Conservation (phyloP, 2,113 vertebrate species). For the Oncorhynchus gorbuscha region DNA sequence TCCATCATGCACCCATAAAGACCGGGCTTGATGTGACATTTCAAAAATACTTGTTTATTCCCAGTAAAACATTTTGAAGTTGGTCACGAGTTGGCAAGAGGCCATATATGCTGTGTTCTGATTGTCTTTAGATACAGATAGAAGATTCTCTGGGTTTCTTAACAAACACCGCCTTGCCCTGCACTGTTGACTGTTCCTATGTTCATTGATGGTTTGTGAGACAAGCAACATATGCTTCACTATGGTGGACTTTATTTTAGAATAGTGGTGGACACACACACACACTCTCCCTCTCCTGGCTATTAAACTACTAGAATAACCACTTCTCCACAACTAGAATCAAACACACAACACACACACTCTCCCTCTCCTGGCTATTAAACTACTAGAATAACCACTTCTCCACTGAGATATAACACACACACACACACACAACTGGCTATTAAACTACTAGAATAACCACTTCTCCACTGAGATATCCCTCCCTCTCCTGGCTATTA, state of each 20-base stretch:
- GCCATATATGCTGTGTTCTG: constrained; percentile 5
- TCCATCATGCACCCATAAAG: constrained; percentile 11
- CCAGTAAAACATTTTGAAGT: constrained; percentile 20
- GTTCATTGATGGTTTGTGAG: neutral
- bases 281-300: no score
- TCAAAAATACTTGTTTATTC: constrained; percentile 20
- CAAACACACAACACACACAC: neutral
- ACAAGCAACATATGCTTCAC: neutral
- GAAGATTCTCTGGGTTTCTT: no score
- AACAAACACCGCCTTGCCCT: no score
- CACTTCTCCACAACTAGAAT: no score
- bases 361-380: neutral
- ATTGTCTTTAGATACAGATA: constrained; percentile 12
- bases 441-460: no score
- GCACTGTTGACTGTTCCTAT: no score
- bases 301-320: no score
- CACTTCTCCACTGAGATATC: no score
- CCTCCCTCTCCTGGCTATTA: no score
- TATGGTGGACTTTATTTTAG: neutral
- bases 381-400: neutral
- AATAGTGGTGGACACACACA: neutral
- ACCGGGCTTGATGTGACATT: constrained; percentile 35
- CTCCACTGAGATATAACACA: neutral
- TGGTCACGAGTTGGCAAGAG: neutral
- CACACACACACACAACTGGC: no score